These are phyloP conservation scores for Papilio helenus DNA, from an alignment of 1,140 invertebrate genomes.

Conservation along the genomic window DNA sequence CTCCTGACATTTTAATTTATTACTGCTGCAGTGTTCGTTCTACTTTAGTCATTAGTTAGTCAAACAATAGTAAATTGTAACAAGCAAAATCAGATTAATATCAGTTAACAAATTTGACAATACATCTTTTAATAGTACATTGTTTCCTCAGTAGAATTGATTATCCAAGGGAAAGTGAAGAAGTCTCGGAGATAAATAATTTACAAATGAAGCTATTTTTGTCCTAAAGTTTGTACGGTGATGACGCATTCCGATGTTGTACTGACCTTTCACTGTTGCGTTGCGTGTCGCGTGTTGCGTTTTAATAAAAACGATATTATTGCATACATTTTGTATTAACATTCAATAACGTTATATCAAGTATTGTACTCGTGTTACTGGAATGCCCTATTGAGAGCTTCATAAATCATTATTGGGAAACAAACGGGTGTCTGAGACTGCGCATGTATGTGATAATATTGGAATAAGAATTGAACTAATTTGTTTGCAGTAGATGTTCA, in stretches of 20 bases:
- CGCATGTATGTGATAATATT: slow-evolving; percentile 58
- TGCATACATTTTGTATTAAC: slow-evolving; percentile 54
- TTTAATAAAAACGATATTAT: slow-evolving; percentile 59
- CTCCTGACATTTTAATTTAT: neutral
- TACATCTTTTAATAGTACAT: neutral
- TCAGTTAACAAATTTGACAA: neutral
- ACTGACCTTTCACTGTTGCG: slow-evolving; percentile 43
- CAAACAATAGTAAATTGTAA: slow-evolving; percentile 17
- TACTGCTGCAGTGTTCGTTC: neutral
- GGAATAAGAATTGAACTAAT: slow-evolving; percentile 48
- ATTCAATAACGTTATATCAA: slow-evolving; percentile 32
- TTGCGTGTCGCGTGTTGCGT: slow-evolving; percentile 60
- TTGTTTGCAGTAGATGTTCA: slow-evolving; percentile 57
- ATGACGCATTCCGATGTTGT: slow-evolving; percentile 49
- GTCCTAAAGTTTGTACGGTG: slow-evolving; percentile 9
- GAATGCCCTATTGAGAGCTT: slow-evolving; percentile 27
- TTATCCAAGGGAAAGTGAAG: no score
- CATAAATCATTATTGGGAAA: slow-evolving; percentile 21
- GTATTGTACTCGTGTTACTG: slow-evolving; percentile 41
- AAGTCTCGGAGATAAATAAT: neutral
- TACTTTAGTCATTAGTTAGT: neutral
- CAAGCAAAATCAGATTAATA: neutral
- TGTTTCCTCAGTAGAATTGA: no score
- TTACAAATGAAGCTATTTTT: neutral
- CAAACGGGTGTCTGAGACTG: slow-evolving; percentile 1